Evolutionary conservation across 2,888 invertebrate species (phyloP), one percentile per base, ranked within the genome.

Genomic region (Melangyna quadrimaculata): DNA sequence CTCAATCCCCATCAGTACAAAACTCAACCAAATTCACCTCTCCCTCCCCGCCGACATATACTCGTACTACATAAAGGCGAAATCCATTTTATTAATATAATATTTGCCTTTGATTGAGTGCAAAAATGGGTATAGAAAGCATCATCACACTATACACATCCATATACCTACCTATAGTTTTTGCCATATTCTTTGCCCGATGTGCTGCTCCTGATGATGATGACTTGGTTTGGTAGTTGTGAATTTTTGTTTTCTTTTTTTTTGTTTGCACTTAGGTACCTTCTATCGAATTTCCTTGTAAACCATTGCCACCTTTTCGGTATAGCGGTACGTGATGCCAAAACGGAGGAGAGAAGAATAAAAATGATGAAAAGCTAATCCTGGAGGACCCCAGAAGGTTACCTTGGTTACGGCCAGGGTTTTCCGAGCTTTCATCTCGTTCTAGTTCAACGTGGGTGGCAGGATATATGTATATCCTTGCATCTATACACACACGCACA

Each of bases 361-460:
- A 86, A 86, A 86, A 81, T 80, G 80, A 81, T 61, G 86, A 86
- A 86, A 86, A 86, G 86, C 86, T 86, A 86, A 86, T 86, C 86
- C 86, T 86, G 77, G 77, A 80, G 77, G 87, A 87, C 82, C 87
- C 87, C 82, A 87, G 87, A 87, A 87, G 87, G 87, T 87, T 87
- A 83, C 87, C 87, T 87, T 87, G 87, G 87, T 87, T 87, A 87
- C 87, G 87, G 87, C 87, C 87, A 87, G 87, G 87, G 87, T 87
- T 87, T 78, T 87, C 35, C 74, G 88, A 87, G 87, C 87, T 87
- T 87, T 87, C 83, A 87, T 87, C 87, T 80, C 89, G 93, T 87
- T 88, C 87, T 86, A 86, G 86, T 86, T 86, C 71, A 81, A 65
- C 77, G 80, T 77, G 80, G 86, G 86, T 77, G 77, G 70, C 19